These are phyloP conservation scores for Luscinia megarhynchos DNA, from an alignment of 2,797 vertebrate species.

Conservation along the genomic window DNA sequence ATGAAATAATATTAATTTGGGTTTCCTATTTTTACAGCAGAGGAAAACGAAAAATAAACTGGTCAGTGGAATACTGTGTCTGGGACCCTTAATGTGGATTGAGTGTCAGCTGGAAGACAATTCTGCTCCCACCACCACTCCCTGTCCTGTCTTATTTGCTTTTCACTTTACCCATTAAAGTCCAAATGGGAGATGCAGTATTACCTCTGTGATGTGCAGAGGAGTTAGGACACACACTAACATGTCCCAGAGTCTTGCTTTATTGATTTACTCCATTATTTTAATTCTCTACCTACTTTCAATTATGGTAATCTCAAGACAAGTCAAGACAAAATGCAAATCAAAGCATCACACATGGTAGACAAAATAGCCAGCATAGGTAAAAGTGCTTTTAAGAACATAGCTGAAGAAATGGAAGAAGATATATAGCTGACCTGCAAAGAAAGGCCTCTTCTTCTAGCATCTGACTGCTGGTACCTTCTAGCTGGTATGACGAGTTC, in stretches of 20 bases:
- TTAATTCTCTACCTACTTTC: background rate
- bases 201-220: background rate
- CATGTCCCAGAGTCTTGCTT: background rate
- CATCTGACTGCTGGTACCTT: background rate
- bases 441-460: background rate
- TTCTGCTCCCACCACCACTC: background rate
- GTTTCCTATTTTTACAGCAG: background rate
- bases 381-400: background rate
- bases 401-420: background rate
- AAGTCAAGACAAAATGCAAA: background rate
- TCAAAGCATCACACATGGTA: background rate
- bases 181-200: background rate
- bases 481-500: background rate
- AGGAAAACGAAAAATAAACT: background rate
- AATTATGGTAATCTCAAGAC: background rate
- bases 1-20: background rate
- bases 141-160: background rate
- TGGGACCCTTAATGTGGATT: background rate
- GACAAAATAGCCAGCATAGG: background rate
- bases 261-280: background rate
- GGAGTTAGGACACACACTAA: background rate
- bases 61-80: background rate
- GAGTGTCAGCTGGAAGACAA: background rate
- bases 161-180: background rate
- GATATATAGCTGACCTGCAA: background rate